These are phyloP conservation scores for Camponotus pennsylvanicus DNA, from an alignment of 1,140 invertebrate species.

Conservation along the genomic window DNA sequence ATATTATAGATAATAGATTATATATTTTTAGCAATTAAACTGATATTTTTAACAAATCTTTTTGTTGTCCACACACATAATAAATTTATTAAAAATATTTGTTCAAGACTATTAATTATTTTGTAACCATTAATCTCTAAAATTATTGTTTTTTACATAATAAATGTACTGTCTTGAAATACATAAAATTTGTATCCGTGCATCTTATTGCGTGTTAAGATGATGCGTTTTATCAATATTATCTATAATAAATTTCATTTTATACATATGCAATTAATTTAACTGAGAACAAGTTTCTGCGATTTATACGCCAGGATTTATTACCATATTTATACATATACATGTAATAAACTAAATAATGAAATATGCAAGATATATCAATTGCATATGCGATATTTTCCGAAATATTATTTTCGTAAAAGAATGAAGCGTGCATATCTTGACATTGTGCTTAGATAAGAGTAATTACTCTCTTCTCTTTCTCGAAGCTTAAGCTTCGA, in stretches of 20 bases:
- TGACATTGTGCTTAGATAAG: not conserved
- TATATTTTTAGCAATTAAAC: no score
- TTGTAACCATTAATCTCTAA: not conserved
- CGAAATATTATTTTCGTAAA: not conserved
- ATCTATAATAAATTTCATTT: not conserved
- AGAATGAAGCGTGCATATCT: not conserved
- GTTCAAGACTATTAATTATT: not conserved
- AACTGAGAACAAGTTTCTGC: not conserved
- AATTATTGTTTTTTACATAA: not conserved
- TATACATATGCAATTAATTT: slow-evolving; percentile 13
- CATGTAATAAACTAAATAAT: not conserved
- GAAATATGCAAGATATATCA: not conserved
- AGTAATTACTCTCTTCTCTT: no score
- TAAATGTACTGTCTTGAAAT: not conserved
- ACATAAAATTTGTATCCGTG: not conserved
- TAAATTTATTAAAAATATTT: no score
- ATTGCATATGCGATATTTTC: not conserved
- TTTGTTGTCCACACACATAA: no score
- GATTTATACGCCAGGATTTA: not conserved
- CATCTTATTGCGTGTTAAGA: slow-evolving; percentile 15
- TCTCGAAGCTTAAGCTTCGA: not conserved
- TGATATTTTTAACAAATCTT: no score
- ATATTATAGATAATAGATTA: no score
- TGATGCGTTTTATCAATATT: slow-evolving; percentile 9
- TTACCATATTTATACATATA: not conserved